These are phyloP conservation scores for Philopedon plagiatum DNA, from an alignment of 2,888 invertebrate species.

Conservation along the genomic window DNA sequence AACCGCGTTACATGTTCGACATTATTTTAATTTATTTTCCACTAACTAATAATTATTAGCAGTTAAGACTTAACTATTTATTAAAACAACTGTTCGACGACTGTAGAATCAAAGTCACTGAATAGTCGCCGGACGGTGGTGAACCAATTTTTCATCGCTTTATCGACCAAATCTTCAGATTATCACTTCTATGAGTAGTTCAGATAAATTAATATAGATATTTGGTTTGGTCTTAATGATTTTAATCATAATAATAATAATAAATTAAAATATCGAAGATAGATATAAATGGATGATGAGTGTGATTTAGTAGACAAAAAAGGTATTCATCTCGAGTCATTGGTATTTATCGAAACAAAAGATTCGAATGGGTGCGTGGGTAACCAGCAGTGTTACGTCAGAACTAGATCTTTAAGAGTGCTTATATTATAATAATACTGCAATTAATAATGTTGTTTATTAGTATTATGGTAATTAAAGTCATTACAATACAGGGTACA, in stretches of 20 bases:
- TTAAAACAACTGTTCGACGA: neutral
- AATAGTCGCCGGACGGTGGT: too few relatives aligned
- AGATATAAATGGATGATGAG: neutral
- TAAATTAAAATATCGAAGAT: conserved; percentile 14
- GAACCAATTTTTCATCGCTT: conserved; percentile 34
- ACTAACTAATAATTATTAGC: neutral
- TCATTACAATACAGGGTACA: too few relatives aligned
- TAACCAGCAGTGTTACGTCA: neutral
- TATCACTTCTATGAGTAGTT: conserved; percentile 22
- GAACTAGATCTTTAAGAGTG: neutral
- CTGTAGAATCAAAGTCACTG: neutral
- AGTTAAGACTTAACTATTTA: neutral
- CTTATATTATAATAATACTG: too few relatives aligned
- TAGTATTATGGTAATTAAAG: too few relatives aligned
- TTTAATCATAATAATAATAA: neutral
- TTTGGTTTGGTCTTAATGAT: conserved; percentile 3
- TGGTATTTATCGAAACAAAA: conserved; percentile 6
- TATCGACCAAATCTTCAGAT: conserved; percentile 34
- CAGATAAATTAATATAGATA: conserved; percentile 33
- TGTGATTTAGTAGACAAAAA: neutral
- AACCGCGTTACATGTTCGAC: neutral
- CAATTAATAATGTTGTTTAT: too few relatives aligned
- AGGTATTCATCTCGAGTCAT: conserved; percentile 5
- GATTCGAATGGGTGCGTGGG: conserved; percentile 2
- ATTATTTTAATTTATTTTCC: neutral